phyloP scores from a whole-genome alignment of 2,888 invertebrate species.

The Lagria hirta region DNA sequence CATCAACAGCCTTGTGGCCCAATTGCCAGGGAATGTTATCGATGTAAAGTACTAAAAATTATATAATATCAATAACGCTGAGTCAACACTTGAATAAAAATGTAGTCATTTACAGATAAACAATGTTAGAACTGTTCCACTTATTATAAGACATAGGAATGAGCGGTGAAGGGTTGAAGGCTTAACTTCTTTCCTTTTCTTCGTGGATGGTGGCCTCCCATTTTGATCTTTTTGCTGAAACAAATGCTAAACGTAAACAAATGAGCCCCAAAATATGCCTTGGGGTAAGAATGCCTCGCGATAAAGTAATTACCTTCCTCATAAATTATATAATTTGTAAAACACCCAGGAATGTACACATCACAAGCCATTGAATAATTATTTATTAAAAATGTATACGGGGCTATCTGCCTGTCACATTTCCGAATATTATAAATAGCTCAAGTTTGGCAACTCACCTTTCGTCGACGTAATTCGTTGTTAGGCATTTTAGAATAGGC shows the following conservation, averaged over 20 bases:
- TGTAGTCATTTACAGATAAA: slow-evolving; percentile 46
- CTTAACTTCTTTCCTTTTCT: slow-evolving; percentile 42
- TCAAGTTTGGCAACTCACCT: slow-evolving; percentile 33
- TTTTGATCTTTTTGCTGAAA: slow-evolving; percentile 42
- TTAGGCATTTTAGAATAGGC: slow-evolving; percentile 21
- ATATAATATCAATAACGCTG: slow-evolving; percentile 6
- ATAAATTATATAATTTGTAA: too few relatives aligned
- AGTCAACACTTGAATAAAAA: slow-evolving; percentile 1
- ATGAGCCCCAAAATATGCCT: slow-evolving; percentile 6
- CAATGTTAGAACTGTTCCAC: slow-evolving; percentile 48
- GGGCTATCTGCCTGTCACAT: slow-evolving; percentile 2
- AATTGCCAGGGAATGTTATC: slow-evolving; percentile 57
- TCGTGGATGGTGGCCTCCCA: slow-evolving; percentile 32
- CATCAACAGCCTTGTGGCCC: slow-evolving; percentile 64
- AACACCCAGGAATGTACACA: slow-evolving; percentile 4
- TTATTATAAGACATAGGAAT: slow-evolving; percentile 49
- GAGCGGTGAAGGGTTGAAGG: slow-evolving; percentile 45
- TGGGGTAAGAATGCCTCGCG: too few relatives aligned
- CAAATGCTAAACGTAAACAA: slow-evolving; percentile 7
- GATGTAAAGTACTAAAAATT: slow-evolving; percentile 58
- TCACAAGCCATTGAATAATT: slow-evolving; percentile 9
- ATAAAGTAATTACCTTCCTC: too few relatives aligned
- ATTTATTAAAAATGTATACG: slow-evolving; percentile 1
- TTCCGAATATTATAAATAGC: slow-evolving; percentile 15
- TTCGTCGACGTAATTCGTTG: slow-evolving; percentile 42